Conservation (phyloP, 2,888 invertebrate genomes). For the Sthenelais limicola region DNA sequence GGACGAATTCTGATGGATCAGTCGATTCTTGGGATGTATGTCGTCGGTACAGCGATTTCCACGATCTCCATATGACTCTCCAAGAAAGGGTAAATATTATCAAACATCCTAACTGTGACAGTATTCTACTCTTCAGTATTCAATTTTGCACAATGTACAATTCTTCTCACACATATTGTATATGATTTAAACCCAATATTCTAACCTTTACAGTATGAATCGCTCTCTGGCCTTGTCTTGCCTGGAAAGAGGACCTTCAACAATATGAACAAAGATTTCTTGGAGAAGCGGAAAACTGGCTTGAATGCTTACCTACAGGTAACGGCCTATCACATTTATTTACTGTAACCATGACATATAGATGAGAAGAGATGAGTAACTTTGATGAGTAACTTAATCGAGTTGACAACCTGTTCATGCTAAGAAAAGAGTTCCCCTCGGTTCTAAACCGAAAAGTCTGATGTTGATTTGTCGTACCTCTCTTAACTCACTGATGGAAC, state of each 20-base stretch:
- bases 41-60: constrained; percentile 93
- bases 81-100: constrained; percentile 75
- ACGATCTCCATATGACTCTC: constrained; percentile 87
- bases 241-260: constrained; percentile 96
- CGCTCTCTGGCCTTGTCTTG: constrained; percentile 80
- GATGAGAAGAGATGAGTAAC: too few relatives aligned
- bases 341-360: too few relatives aligned
- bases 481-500: too few relatives aligned
- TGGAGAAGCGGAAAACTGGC: constrained; percentile 85
- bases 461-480: too few relatives aligned
- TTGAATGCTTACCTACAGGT: constrained; percentile 85
- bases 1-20: constrained; percentile 71
- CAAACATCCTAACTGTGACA: not conserved
- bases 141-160: too few relatives aligned
- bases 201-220: constrained; percentile 79
- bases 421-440: too few relatives aligned
- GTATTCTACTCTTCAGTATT: too few relatives aligned
- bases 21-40: constrained; percentile 92
- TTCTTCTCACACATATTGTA: not conserved
- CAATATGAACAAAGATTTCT: constrained; percentile 84
- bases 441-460: too few relatives aligned
- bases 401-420: too few relatives aligned
- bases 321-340: not conserved
- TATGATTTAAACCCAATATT: not conserved
- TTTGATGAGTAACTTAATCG: too few relatives aligned